These are phyloP conservation scores for Coccyzus lansbergi DNA, from an alignment of 2,797 vertebrate species.

Conservation along the genomic window DNA sequence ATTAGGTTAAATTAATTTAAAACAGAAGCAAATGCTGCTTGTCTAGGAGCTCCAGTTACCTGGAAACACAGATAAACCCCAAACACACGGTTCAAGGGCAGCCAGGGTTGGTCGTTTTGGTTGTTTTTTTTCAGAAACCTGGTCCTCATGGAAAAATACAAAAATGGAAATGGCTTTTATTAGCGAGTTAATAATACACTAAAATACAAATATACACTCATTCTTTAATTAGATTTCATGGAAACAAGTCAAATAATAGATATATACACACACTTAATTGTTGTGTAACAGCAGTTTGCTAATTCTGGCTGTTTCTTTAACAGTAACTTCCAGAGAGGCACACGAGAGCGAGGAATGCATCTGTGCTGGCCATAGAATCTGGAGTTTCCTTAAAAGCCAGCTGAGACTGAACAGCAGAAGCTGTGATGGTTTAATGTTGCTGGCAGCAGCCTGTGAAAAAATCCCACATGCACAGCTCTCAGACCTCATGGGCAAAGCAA, in stretches of 20 bases:
- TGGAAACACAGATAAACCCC: constrained; percentile 72
- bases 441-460: neutral
- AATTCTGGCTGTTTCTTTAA: neutral
- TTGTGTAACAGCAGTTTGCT: neutral
- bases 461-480: fast-evolving
- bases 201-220: constrained; percentile 40
- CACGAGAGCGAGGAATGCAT: neutral
- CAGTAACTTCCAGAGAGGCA: neutral
- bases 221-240: constrained; percentile 61
- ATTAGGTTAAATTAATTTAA: constrained; percentile 65
- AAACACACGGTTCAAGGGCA: constrained; percentile 48
- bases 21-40: constrained; percentile 38
- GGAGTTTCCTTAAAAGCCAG: constrained; percentile 6
- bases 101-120: neutral
- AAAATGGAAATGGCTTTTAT: constrained; percentile 61
- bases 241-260: constrained; percentile 31
- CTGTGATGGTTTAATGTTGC: neutral
- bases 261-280: neutral
- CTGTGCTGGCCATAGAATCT: neutral
- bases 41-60: constrained; percentile 46
- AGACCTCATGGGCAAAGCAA: fast-evolving
- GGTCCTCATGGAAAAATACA: constrained; percentile 67
- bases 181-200: constrained; percentile 62
- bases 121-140: neutral
- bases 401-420: neutral